Evolutionary conservation across 1,140 invertebrate species (phyloP), one percentile per base, ranked within the genome.

Genomic region (Cephus cinctus): DNA sequence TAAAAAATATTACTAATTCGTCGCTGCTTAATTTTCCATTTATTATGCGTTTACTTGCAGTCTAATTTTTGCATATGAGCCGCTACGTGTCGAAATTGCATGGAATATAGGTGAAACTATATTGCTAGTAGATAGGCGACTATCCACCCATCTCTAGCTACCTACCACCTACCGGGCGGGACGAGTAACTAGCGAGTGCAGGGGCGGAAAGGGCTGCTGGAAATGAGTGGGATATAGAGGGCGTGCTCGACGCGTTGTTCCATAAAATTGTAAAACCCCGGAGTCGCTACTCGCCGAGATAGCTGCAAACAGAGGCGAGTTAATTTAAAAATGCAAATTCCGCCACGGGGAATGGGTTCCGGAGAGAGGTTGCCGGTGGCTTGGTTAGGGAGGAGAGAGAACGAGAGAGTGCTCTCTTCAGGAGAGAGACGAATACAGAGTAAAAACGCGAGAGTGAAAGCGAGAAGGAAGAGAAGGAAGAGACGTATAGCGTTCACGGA

Each of bases 321-420:
- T 75, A 76, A 75, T 76, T 76, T 76, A 75, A 75, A 76, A 76
- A 75, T 76, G 74, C 72, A 76, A 76, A 76, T 76, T 76, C 59
- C 53, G 55, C 57, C 57, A 55, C 60, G 59, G 58, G 47, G 50
- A 35, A 47, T 36, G 36, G 22, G 21, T 35, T 40, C 39, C 19
- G n/a, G 38, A 21, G 43, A 35, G 16, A 38, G 20, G 53, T 27
- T 23, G 20, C n/a, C 21, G 43, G 22, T n/a, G n/a, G n/a, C n/a
- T n/a, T n/a, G 18, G 31, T 39, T 36, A 43, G 12, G 52, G 38
- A 43, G 42, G 36, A 25, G n/a, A n/a, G n/a, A n/a, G 16, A 44
- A 34, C 25, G 15, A 54, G 36, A 27, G 31, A 23, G 40, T 22
- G 27, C 31, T 30, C 27, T 30, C 14, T 30, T 30, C 27, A 30